phyloP scores from a whole-genome alignment of 2,113 vertebrate species.

The Sus scrofa region DNA sequence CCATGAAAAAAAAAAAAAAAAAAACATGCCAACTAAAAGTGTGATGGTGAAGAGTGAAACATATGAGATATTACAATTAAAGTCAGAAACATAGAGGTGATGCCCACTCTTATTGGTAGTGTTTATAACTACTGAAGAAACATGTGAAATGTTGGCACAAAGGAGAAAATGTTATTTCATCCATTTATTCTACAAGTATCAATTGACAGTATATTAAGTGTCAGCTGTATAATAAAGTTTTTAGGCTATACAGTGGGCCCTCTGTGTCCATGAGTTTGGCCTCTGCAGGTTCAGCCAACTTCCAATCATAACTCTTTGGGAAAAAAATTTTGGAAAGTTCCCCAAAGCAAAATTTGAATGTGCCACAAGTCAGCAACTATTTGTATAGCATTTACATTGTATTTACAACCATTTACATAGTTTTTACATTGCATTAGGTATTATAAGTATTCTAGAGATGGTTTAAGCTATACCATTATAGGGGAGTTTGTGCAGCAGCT shows the following conservation, averaged over 20 bases:
- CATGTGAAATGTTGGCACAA: background rate
- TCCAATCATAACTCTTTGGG: background rate
- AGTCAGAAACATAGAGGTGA: background rate
- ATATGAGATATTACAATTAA: background rate
- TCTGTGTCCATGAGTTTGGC: background rate
- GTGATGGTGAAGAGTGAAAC: background rate
- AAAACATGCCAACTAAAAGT: background rate
- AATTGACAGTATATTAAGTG: background rate
- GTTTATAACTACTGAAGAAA: background rate
- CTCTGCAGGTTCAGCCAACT: background rate
- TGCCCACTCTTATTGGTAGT: background rate
- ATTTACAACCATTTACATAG: background rate
- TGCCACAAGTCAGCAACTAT: background rate
- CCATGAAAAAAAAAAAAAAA: constrained; percentile 55
- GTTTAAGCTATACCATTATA: background rate
- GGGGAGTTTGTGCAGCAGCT: accelerated
- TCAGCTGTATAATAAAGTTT: background rate
- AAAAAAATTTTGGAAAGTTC: background rate
- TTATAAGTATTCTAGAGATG: background rate
- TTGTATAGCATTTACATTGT: background rate
- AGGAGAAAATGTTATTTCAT: background rate
- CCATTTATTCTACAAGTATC: background rate
- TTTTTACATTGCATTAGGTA: background rate
- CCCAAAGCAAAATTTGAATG: background rate
- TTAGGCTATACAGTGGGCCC: background rate